phyloP scores from a whole-genome alignment of 2,888 invertebrate genomes.

The Trichogramma dendrolimi region DNA sequence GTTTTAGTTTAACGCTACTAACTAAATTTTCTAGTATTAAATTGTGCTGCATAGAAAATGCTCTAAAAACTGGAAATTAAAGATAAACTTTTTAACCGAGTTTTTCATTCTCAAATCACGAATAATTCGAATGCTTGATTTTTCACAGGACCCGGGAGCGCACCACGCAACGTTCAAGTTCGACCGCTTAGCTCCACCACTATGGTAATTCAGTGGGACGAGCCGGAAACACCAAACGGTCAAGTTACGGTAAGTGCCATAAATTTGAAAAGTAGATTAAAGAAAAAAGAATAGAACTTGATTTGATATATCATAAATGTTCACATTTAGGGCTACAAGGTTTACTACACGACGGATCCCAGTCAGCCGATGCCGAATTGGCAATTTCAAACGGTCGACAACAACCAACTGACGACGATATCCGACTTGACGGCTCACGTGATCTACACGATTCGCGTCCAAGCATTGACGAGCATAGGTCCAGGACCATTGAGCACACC shows the following conservation, averaged over 20 bases:
- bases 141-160: slow-evolving; percentile 84
- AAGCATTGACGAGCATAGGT: slow-evolving; percentile 90
- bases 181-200: slow-evolving; percentile 91
- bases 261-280: not conserved
- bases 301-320: not conserved
- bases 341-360: slow-evolving; percentile 90
- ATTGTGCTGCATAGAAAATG: no score
- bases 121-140: slow-evolving; percentile 9
- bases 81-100: not conserved
- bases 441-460: slow-evolving; percentile 91
- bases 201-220: slow-evolving; percentile 97
- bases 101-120: not conserved
- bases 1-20: no score
- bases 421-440: slow-evolving; percentile 86
- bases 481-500: slow-evolving; percentile 91
- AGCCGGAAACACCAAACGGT: slow-evolving; percentile 95
- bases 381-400: slow-evolving; percentile 91
- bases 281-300: not conserved
- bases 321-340: slow-evolving; percentile 86
- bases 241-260: slow-evolving; percentile 80
- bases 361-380: slow-evolving; percentile 83
- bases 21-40: no score
- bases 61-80: no score
- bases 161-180: slow-evolving; percentile 91
- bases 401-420: slow-evolving; percentile 87